Base-by-base conservation (phyloP, 2,113 vertebrate species). In the Petromus typicus region DNA sequence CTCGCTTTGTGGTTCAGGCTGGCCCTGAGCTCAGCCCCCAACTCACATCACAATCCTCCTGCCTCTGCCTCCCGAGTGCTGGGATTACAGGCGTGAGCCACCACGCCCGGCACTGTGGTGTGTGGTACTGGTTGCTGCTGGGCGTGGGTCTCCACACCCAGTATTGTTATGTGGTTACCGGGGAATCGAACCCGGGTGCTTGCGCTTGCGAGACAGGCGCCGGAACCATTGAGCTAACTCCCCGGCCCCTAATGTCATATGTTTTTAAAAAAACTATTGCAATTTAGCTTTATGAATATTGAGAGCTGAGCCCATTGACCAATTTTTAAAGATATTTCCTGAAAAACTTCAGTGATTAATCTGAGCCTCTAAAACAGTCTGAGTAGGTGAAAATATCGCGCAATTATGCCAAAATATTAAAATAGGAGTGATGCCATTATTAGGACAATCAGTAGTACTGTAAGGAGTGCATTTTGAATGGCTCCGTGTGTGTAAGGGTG, bases 261-360 rank as follows among this genome's bases (percentile, higher is more conserved):
- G 32, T 78, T 30, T 78, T 51, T 67, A 0, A 83, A 61, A 89
- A 64, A 79, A 88, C 86, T 78, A 14, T n/a, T 90, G 40, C 7
- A 5, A 63, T 79, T 92, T 90, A 37, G 61, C 67, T 78, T 92
- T 92, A 48, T 43, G n/a, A 83, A 82, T 64, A 81, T 4, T 59
- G 43, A 90, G 14, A 96, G 8, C 16, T n/a, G 84, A 8, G 7
- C 81, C 34, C 43, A 13, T 54, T 73, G 66, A 45, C 3, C 45
- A 8, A 4, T 79, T n/a, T 48, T 48, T 73, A 20, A 92, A 76
- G 2, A 37, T 56, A 86, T 37, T 76, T 96, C 2, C 63, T 89
- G 25, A 80, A 48, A 34, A 87, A 93, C 86, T 54, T 86, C 40
- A 84, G 32, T 61, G 85, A 73, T 92, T 83, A 89, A 56, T 14